Base-by-base conservation (phyloP, 2,888 invertebrate species). In the Patella caerulea region DNA sequence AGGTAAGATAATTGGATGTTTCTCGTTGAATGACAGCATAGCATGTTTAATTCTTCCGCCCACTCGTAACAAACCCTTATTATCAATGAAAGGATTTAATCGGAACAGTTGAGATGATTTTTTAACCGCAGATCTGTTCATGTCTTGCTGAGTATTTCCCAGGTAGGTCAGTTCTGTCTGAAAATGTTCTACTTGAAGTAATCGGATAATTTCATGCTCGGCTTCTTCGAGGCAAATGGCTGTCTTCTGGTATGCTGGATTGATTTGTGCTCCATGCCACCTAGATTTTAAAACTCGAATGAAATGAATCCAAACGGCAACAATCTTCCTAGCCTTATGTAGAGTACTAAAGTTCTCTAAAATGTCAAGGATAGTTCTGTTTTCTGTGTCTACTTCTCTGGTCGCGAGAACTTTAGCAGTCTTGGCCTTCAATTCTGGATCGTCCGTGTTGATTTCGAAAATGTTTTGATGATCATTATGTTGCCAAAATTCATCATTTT, bases 1-100 rank as follows among this genome's bases (percentile, higher is more conserved):
- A 7, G 83, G 83, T 24, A 85, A 55, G n/a, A 84, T 76, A 15
- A 82, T 69, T 15, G 83, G 84, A 69, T 82, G 76, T 72, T 83
- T 85, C n/a, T 65, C 65, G 17, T 1, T 65, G 19, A 19, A 65
- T n/a, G 4, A 9, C 9, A 65, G 11, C 4, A 24, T 5, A 9
- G 65, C n/a, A 65, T 65, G 3, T 65, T 65, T 65, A n/a, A 65
- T n/a, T 11, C 65, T n/a, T n/a, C 65, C 65, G 2, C 65, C 65
- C n/a, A 65, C n/a, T 65, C 65, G 5, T 12, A 65, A 3, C 2
- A 65, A 9, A n/a, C 65, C 65, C n/a, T 65, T 3, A 19, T 65
- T 19, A n/a, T 65, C 65, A 2, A n/a, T 11, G n/a, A 65, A 65
- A n/a, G n/a, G 65, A n/a, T 65, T 65, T 5, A 65, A 24, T 1